These are phyloP conservation scores for Meriones psammophilus DNA, from an alignment of 2,797 vertebrate species.

Conservation along the genomic window DNA sequence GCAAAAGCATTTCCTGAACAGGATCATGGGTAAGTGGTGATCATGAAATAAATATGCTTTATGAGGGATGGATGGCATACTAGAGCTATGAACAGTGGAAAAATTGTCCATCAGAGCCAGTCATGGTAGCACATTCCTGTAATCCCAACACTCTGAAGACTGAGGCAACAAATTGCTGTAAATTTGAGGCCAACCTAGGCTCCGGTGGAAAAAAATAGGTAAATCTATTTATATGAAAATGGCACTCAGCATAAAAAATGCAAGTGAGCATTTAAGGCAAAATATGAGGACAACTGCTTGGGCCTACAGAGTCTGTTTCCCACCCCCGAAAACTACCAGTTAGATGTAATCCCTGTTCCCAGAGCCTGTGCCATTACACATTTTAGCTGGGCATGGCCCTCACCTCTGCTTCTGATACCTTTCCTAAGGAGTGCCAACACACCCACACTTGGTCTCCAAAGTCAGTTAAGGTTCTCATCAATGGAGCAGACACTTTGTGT, in stretches of 20 bases:
- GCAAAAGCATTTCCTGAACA: slow-evolving; percentile 50
- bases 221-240: neutral
- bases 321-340: neutral
- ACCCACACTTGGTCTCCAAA: neutral
- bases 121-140: neutral
- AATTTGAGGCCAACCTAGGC: neutral
- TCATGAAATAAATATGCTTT: slow-evolving; percentile 1
- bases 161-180: neutral
- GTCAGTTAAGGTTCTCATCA: neutral
- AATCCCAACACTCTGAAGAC: neutral
- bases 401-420: neutral
- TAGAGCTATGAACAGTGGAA: neutral
- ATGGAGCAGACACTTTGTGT: neutral
- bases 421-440: neutral
- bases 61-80: neutral
- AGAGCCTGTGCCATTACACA: slow-evolving; percentile 11
- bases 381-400: neutral
- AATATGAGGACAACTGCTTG: neutral
- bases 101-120: neutral
- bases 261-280: neutral
- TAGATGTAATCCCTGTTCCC: neutral
- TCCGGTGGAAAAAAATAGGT: neutral
- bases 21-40: neutral
- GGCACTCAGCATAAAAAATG: neutral
- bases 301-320: neutral